A percentile compares a stretch with the other conserved stretches of the same genome.
phyloP scores from a whole-genome alignment of 2,888 invertebrate species.

The Erpobdella octoculata region DNA sequence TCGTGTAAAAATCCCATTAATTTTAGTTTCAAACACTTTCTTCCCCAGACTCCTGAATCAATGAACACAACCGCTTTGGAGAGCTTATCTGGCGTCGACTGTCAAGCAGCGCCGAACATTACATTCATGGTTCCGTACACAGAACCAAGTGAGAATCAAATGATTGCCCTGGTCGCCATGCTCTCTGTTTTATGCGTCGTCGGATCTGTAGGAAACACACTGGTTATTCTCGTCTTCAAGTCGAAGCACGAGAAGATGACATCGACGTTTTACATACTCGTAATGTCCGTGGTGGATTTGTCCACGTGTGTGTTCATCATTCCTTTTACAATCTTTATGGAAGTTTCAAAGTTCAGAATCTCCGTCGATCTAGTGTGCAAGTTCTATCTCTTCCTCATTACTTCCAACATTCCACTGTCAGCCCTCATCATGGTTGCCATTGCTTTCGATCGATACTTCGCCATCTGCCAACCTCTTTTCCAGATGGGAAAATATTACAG shows the following conservation, averaged over 20 bases:
- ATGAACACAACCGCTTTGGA: too few relatives aligned
- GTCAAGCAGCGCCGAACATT: neutral
- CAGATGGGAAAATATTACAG: neutral
- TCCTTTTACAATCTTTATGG: conserved; percentile 45
- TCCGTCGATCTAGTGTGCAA: conserved; percentile 40
- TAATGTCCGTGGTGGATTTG: conserved; percentile 46
- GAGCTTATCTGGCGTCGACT: too few relatives aligned
- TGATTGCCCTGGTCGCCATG: conserved; percentile 38
- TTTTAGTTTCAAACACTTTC: too few relatives aligned
- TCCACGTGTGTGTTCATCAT: conserved; percentile 45
- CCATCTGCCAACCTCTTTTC: conserved; percentile 45
- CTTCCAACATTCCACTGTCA: conserved; percentile 45
- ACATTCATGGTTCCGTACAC: neutral
- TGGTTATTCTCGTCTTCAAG: conserved; percentile 48
- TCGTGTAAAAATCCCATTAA: too few relatives aligned
- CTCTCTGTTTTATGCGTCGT: conserved; percentile 43
- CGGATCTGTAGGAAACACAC: conserved; percentile 46
- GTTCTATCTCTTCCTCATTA: conserved; percentile 45
- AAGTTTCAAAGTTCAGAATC: conserved; percentile 42
- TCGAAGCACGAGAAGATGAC: conserved; percentile 44
- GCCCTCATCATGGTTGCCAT: conserved; percentile 45
- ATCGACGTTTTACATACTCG: conserved; percentile 48
- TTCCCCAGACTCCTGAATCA: too few relatives aligned
- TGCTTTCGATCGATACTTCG: conserved; percentile 43
- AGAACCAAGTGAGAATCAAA: neutral